Base-by-base conservation (phyloP, 2,797 vertebrate genomes). In the Scolopax rusticola region DNA sequence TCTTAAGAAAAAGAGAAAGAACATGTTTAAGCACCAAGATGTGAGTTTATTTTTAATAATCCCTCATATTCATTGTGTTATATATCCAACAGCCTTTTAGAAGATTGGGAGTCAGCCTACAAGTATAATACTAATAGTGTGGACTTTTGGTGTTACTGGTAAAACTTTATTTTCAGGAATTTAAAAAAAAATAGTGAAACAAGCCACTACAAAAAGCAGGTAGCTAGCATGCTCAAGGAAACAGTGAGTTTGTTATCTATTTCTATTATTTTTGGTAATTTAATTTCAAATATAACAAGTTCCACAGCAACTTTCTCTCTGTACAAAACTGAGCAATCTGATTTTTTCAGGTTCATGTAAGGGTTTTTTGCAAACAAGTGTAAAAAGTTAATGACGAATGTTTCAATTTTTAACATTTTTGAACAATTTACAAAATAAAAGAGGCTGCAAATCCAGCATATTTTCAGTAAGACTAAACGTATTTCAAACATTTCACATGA, bases 21-120 rank as follows among this genome's bases (percentile, higher is more conserved):
- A 92, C 85, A 93, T 38, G 3, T 63, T 91, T 77, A 80, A 91
- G 48, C 12, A 80, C 23, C 11, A 84, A 82, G 30, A 90, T 80
- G 13, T 54, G 76, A 95, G 60, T 87, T 93, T 95, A 79, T 70
- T 96, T 93, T 87, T 79, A 88, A 95, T 90, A 89, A 90, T 77
- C 25, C 8, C 47, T 79, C 25, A 36, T 76, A 47, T 73, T 84
- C 74, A 36, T 64, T 77, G 27, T 84, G 24, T 64, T 89, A 56
- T 41, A 8, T 38, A 64, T 84, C 45, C 33, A 76, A 14, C 18
- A 21, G 9, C 28, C 30, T 90, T 79, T 90, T 68, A 85, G 84
- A 84, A 80, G 48, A 64, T 71, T 94, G 85, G 59, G 74, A 77
- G 74, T 23, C 10, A 78, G 59, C 51, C 85, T 82, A 56, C 30